phyloP scores from a whole-genome alignment of 2,113 vertebrate genomes.

The Xerus inauris region DNA sequence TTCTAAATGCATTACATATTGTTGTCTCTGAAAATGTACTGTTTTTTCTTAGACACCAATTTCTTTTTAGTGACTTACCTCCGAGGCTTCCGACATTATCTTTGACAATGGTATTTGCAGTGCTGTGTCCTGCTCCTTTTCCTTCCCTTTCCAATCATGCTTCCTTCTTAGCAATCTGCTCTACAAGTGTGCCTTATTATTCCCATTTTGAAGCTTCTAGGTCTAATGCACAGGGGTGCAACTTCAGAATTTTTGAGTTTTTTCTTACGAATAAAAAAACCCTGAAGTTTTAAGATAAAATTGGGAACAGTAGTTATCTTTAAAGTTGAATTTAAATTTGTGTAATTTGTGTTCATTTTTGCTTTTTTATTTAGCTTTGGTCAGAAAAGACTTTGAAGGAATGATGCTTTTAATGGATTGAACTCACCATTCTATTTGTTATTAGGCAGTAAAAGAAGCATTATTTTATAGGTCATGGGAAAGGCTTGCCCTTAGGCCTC shows the following conservation, averaged over 20 bases:
- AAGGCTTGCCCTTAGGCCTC: not conserved
- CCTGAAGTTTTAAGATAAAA: not conserved
- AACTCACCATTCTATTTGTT: not conserved
- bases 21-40: not conserved
- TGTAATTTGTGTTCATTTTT: not conserved
- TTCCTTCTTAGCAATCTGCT: not conserved
- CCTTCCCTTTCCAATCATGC: not conserved
- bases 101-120: not conserved
- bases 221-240: rapidly evolving
- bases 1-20: not conserved
- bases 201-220: not conserved
- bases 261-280: not conserved
- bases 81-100: slow-evolving; percentile 1
- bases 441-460: rapidly evolving
- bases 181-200: not conserved
- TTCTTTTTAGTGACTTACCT: not conserved
- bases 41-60: not conserved
- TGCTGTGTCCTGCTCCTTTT: not conserved
- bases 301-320: not conserved
- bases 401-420: not conserved
- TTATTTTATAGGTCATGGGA: not conserved
- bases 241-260: not conserved
- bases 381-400: not conserved
- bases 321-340: not conserved
- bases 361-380: not conserved